These are phyloP conservation scores for Astreopora myriophthalma DNA, from an alignment of 64 coral and sea anemone species.

Conservation along the genomic window DNA sequence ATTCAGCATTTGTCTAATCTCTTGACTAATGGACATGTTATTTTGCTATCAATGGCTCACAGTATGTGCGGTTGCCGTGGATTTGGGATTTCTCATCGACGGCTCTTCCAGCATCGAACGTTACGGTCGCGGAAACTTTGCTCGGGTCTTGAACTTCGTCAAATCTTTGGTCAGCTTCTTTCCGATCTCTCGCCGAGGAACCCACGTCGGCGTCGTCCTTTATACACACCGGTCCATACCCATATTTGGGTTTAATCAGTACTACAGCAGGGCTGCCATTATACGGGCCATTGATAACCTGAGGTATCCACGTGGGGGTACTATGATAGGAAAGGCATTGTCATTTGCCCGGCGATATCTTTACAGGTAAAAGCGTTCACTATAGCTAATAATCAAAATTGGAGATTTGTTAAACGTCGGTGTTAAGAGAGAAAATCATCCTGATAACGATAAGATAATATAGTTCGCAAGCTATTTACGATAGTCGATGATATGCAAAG, in stretches of 20 bases:
- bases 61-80: conserved; percentile 41
- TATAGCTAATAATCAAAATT: not conserved
- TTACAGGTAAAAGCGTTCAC: not conserved
- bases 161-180: conserved; percentile 48
- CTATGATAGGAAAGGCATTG: conserved; percentile 32
- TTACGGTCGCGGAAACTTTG: conserved; percentile 55
- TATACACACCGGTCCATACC: conserved; percentile 18
- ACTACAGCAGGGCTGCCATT: conserved; percentile 1
- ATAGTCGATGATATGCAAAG: too few species aligned
- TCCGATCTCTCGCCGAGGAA: conserved; percentile 30
- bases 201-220: conserved; percentile 25
- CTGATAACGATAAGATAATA: too few species aligned
- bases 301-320: conserved; percentile 37
- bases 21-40: not conserved
- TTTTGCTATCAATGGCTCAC: not conserved
- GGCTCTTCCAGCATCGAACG: conserved; percentile 58
- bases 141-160: conserved; percentile 30
- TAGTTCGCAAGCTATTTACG: too few species aligned
- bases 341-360: conserved; percentile 15
- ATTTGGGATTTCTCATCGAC: conserved; percentile 59
- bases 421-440: too few species aligned
- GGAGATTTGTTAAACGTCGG: too few species aligned
- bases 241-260: conserved; percentile 34
- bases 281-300: conserved; percentile 30
- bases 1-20: not conserved